Percentiles rank a stretch among this genome's conserved stretches.
Conservation (phyloP, 1,140 invertebrate genomes). For the Cotesia glomerata region DNA sequence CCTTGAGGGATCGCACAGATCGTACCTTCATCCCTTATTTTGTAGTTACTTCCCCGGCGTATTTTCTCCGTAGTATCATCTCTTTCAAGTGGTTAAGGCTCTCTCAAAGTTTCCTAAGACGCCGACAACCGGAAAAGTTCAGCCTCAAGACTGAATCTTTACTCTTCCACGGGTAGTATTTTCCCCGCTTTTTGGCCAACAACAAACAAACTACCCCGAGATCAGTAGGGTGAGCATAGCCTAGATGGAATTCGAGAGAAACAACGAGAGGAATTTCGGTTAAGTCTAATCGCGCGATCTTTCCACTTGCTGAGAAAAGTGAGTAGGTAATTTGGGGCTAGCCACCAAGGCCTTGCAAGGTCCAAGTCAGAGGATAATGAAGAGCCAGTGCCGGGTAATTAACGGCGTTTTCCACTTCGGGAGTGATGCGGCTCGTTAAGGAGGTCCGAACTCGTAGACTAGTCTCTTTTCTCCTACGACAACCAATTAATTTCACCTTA, state of each 20-base stretch:
- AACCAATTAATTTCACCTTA: constrained; percentile 12
- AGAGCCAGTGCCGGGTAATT: constrained; percentile 56
- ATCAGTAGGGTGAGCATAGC: background rate
- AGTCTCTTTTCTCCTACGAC: constrained; percentile 19
- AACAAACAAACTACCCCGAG: constrained; percentile 26
- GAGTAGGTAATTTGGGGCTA: constrained; percentile 59
- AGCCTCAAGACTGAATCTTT: constrained; percentile 4
- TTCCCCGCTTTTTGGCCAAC: constrained; percentile 18
- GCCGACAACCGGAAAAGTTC: background rate
- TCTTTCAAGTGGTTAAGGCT: background rate
- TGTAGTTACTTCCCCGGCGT: constrained; percentile 19
- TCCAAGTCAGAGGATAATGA: constrained; percentile 50
- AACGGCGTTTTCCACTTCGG: constrained; percentile 56
- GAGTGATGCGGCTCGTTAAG: constrained; percentile 61
- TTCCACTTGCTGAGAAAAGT: constrained; percentile 47
- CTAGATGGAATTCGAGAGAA: background rate
- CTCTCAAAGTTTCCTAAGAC: background rate
- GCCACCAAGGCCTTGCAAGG: constrained; percentile 35
- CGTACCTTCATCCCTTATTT: constrained; percentile 29
- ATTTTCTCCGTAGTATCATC: background rate
- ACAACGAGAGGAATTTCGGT: background rate
- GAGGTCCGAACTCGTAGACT: constrained; percentile 43
- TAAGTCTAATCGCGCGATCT: constrained; percentile 41
- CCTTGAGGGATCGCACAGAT: constrained; percentile 24
- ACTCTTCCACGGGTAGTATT: background rate